Base-by-base conservation (phyloP, 2,113 vertebrate genomes). In the Tricholaema leucomelas region DNA sequence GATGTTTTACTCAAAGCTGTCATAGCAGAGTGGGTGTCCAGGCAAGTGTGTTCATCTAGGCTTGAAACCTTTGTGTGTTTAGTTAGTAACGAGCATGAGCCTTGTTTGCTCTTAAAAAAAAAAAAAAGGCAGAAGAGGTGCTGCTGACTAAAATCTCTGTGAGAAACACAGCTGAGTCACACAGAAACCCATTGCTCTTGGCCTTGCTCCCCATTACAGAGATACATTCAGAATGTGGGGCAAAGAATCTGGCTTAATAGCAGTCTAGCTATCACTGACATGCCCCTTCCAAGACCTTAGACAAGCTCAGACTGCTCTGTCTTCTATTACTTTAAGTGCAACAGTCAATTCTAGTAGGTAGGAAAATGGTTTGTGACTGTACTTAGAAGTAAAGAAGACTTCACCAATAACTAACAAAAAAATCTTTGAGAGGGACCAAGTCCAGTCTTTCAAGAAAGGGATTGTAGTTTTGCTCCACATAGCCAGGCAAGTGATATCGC, bases 221-320 rank as follows among this genome's bases (percentile, higher is more conserved):
- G 44, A 28, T 16, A 23, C 7, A 70, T 15, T 14, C 48, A 42
- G 28, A 1, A 0, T 0, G 1, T 6, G 3, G 12, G 40, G 10
- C n/a, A 71, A 4, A 7, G n/a, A 6, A 28, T 17, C 8, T 35
- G 35, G 10, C 1, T 38, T 67, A 40, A 56, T 58, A 40, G 8
- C 0, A 0, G 17, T 15, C 42, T 67, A 38, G 14, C 31, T 33
- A 3, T 14, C 1, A 0, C 16, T 66, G 65, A 21, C 16, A 25
- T 25, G 15, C 8, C 17, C 23, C 23, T 69, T n/a, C 24, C 25
- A 38, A 77, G 52, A 56, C 4, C 11, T 23, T 38, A 35, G 27
- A 12, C 16, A 69, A 48, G 17, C 16, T 25, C 23, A 15, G 15
- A 19, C 4, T 14, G 12, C 5, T 20, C 54, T 55, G 4, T 50